A percentile compares a stretch with the other conserved stretches of the same genome.
Evolutionary conservation across 2,888 invertebrate species (phyloP).

Genomic region (Chorisops tibialis): DNA sequence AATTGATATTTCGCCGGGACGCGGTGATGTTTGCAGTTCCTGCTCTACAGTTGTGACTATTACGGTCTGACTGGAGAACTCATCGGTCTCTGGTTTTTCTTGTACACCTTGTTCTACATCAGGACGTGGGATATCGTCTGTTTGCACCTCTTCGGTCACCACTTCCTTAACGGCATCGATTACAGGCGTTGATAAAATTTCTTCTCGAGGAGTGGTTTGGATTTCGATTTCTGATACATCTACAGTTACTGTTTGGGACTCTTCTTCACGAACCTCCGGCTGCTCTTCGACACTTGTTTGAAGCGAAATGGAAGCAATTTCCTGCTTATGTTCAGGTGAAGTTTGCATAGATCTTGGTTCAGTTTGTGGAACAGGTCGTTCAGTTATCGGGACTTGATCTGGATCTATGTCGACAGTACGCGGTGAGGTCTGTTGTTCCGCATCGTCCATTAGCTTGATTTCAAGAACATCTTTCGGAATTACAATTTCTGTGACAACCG

Average conservation of each 20-base stretch:
- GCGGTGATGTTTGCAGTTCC: constrained; percentile 48
- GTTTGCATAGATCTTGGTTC: constrained; percentile 55
- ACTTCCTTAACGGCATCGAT: constrained; percentile 46
- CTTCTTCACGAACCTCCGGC: constrained; percentile 43
- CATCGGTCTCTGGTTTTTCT: constrained; percentile 29
- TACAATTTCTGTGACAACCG: constrained; percentile 57
- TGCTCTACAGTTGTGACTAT: constrained; percentile 43
- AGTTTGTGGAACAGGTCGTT: constrained; percentile 23
- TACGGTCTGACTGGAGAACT: constrained; percentile 45
- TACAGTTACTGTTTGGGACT: constrained; percentile 46
- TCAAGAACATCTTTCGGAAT: constrained; percentile 50
- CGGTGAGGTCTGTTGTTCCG: constrained; percentile 62
- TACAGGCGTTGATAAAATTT: constrained; percentile 27
- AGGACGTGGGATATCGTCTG: constrained; percentile 40
- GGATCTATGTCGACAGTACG: constrained; percentile 32
- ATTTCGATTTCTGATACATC: constrained; percentile 48
- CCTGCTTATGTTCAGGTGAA: constrained; percentile 43
- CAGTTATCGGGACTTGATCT: not conserved
- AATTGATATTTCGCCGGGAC: too few species aligned
- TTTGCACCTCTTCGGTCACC: constrained; percentile 55
- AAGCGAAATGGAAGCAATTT: constrained; percentile 40
- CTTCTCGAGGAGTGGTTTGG: constrained; percentile 42
- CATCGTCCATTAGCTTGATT: constrained; percentile 47
- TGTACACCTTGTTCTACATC: constrained; percentile 41
- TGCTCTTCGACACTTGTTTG: constrained; percentile 45